Percentiles rank a stretch among this genome's conserved stretches.
Evolutionary conservation across 1,140 invertebrate genomes (phyloP).

Genomic region (Lasioglossum albipes): DNA sequence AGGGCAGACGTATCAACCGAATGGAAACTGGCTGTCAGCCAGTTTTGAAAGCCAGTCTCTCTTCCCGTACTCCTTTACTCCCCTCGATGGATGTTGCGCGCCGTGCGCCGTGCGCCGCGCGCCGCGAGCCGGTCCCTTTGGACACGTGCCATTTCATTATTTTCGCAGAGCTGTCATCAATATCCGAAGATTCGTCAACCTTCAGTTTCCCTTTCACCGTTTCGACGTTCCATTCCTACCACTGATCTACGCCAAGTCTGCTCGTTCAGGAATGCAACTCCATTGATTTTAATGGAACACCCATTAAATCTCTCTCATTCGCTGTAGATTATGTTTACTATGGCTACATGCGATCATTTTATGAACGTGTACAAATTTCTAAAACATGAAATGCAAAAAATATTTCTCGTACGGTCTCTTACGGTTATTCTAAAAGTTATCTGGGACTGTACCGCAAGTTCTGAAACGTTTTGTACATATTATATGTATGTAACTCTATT

Average conservation of each 20-base stretch:
- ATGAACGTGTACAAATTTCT: too few relatives aligned
- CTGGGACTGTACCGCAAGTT: too few relatives aligned
- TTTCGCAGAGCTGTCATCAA: conserved; percentile 15
- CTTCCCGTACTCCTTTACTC: conserved; percentile 27
- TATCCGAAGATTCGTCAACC: background rate
- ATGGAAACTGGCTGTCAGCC: conserved; percentile 47
- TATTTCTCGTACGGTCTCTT: too few relatives aligned
- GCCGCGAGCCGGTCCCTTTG: conserved; percentile 45
- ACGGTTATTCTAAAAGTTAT: too few relatives aligned
- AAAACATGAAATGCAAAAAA: too few relatives aligned
- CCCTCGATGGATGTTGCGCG: conserved; percentile 24
- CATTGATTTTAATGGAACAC: too few relatives aligned
- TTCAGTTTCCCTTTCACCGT: background rate
- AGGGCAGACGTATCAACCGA: conserved; percentile 34
- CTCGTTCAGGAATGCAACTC: background rate
- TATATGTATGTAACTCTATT: too few relatives aligned
- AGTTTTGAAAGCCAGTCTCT: conserved; percentile 30
- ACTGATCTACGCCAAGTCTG: background rate
- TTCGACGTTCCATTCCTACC: background rate
- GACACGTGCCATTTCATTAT: conserved; percentile 62
- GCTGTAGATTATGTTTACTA: too few relatives aligned
- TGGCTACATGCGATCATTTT: too few relatives aligned
- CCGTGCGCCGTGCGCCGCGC: too few relatives aligned
- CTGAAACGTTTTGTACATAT: background rate
- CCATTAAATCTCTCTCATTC: too few relatives aligned